A percentile compares a stretch with the other conserved stretches of the same genome.
Evolutionary conservation across 2,888 invertebrate genomes (phyloP).

Genomic region (Dolichopus griseipennis): DNA sequence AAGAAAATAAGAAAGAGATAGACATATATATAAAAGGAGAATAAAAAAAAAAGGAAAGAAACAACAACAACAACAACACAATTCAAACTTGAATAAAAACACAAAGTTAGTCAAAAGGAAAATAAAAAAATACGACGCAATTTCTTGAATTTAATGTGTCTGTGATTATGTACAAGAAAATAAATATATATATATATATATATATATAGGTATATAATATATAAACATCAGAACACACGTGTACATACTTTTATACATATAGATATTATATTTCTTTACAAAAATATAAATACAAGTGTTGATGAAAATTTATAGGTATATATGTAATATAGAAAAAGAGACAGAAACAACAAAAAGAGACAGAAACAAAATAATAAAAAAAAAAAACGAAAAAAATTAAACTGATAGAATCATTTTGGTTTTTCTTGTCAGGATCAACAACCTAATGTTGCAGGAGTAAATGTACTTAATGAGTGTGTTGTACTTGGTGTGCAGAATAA

Average conservation of each 20-base stretch:
- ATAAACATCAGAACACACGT: neutral
- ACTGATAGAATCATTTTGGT: neutral
- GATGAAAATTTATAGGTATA: neutral
- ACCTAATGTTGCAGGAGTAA: slow-evolving; percentile 6
- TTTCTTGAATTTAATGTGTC: slow-evolving; percentile 3
- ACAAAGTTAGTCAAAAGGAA: neutral
- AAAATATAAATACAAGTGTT: neutral
- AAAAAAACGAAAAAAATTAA: too few relatives aligned
- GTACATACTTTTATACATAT: neutral
- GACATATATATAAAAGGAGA: neutral
- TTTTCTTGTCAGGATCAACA: neutral
- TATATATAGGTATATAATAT: neutral
- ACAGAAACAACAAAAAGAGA: neutral
- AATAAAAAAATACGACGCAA: neutral
- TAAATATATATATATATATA: neutral
- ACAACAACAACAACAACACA: neutral
- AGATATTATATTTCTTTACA: neutral
- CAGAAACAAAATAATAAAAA: neutral
- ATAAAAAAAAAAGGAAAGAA: neutral
- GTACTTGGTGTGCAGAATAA: neutral
- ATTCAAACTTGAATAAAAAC: neutral
- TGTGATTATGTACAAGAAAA: neutral
- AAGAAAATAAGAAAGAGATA: neutral
- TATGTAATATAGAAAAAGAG: neutral
- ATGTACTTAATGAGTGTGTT: slow-evolving; percentile 4